Conservation (phyloP, 2,797 vertebrate species). For the Chiroxiphia lanceolata region DNA sequence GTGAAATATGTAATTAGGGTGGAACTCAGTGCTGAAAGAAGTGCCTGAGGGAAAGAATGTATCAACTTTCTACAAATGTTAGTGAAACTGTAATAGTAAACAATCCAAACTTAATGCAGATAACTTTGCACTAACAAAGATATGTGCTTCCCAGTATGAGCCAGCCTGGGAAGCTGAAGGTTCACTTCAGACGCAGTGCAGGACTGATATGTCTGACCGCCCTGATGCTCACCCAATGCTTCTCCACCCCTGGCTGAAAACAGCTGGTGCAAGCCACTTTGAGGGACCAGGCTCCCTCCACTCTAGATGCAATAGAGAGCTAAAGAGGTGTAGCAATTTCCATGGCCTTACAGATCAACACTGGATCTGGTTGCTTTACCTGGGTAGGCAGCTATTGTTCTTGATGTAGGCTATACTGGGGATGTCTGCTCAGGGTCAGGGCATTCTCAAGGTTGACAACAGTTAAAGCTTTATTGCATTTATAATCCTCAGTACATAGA, state of each 20-base stretch:
- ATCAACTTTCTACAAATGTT: neutral
- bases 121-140: neutral
- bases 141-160: rapidly evolving
- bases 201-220: rapidly evolving
- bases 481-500: neutral
- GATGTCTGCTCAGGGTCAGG: neutral
- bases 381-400: neutral
- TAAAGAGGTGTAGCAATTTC: neutral
- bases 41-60: neutral
- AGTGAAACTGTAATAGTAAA: neutral
- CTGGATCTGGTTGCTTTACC: neutral
- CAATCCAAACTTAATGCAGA: neutral
- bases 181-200: rapidly evolving
- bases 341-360: neutral
- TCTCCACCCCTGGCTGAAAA: neutral
- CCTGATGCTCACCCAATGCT: neutral
- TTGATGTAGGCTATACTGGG: neutral
- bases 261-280: neutral
- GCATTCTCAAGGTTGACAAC: neutral
- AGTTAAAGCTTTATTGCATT: neutral
- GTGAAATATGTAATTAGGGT: neutral
- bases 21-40: neutral
- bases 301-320: neutral
- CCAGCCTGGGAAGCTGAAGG: neutral
- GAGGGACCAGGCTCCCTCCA: neutral